Percentiles rank a stretch among this genome's conserved stretches.
Conservation (phyloP, 2,888 invertebrate genomes). For the Seira ritae region DNA sequence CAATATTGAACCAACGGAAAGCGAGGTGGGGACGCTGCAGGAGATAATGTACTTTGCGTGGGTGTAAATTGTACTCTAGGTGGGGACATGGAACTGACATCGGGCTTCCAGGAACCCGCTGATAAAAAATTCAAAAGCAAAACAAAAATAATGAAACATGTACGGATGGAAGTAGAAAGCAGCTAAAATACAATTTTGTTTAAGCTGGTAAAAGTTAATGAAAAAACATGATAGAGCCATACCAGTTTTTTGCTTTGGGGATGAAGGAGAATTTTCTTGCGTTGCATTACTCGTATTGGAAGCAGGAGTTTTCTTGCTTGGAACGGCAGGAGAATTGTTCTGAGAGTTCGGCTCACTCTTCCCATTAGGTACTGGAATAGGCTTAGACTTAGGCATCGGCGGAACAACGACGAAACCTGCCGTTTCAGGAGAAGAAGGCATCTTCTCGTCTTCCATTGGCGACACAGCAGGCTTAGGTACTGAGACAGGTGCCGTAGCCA, state of each 20-base stretch:
- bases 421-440: constrained; percentile 71
- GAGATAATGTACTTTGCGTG: constrained; percentile 72
- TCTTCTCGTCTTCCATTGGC: constrained; percentile 71
- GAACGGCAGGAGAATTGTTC: constrained; percentile 70
- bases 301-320: constrained; percentile 49
- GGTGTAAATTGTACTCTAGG: constrained; percentile 83
- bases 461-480: constrained; percentile 67
- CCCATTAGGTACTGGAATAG: constrained; percentile 73
- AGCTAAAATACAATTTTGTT: neutral
- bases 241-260: constrained; percentile 67
- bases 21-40: constrained; percentile 72
- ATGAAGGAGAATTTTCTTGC: constrained; percentile 51
- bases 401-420: constrained; percentile 73
- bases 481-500: constrained; percentile 73
- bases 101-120: constrained; percentile 78
- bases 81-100: constrained; percentile 94
- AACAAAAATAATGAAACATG: neutral
- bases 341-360: constrained; percentile 72
- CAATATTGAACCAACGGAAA: constrained; percentile 73
- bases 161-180: neutral
- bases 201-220: no score
- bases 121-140: neutral
- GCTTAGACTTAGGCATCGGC: constrained; percentile 73
- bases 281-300: constrained; percentile 53
- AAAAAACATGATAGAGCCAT: neutral